Evolutionary conservation across 1,140 invertebrate species (phyloP).

Genomic region (Drosophila teissieri): DNA sequence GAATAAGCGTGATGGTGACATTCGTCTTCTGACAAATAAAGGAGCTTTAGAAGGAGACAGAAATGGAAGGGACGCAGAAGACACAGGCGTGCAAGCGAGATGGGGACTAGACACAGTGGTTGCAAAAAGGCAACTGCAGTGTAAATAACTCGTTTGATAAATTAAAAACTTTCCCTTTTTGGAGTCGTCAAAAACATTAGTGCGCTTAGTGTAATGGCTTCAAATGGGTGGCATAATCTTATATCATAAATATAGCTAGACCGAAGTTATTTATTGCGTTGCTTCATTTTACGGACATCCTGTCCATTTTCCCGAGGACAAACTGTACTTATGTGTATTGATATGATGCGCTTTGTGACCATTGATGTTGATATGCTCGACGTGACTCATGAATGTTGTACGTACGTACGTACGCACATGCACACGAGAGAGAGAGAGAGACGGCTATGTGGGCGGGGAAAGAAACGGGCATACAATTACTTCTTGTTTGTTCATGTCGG

Average conservation of each 20-base stretch:
- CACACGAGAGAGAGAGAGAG: constrained; percentile 20
- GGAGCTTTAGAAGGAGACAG: constrained; percentile 11
- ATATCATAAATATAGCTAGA: too few relatives aligned
- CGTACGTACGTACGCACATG: constrained; percentile 36
- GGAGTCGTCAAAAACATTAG: too few relatives aligned
- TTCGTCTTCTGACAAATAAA: constrained; percentile 65
- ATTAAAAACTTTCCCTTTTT: too few relatives aligned
- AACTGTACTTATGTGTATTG: constrained; percentile 38
- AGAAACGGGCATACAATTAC: constrained; percentile 68
- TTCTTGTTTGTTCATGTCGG: constrained; percentile 40
- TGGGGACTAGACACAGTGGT: not conserved
- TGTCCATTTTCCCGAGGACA: constrained; percentile 3
- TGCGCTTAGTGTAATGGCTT: too few relatives aligned
- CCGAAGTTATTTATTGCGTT: too few relatives aligned
- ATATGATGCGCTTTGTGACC: constrained; percentile 55
- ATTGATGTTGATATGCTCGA: constrained; percentile 71
- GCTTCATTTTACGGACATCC: not conserved
- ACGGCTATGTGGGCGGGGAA: not conserved
- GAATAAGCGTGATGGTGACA: constrained; percentile 65
- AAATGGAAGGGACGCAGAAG: not conserved
- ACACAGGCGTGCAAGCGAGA: not conserved
- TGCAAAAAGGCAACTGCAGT: constrained; percentile 15
- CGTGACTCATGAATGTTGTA: constrained; percentile 48
- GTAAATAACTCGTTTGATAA: not conserved
- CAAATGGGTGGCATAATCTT: too few relatives aligned